Evolutionary conservation across 2,113 vertebrate species (phyloP).

Genomic region (Anolis carolinensis): DNA sequence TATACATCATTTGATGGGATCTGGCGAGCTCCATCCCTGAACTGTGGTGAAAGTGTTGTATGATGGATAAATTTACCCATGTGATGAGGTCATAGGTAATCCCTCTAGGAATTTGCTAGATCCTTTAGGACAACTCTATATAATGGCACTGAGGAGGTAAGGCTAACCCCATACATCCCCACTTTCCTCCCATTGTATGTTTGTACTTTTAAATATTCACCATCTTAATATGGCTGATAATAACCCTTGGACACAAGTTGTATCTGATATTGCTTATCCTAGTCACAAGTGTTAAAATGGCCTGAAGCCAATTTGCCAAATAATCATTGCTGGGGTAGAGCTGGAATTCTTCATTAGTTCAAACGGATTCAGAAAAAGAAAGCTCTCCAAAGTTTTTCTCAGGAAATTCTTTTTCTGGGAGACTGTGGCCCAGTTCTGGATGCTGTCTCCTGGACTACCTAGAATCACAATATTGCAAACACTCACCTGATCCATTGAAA

Average conservation of each 20-base stretch:
- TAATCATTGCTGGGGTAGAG: neutral
- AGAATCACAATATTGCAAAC: neutral
- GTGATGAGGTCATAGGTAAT: no score
- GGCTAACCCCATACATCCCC: neutral
- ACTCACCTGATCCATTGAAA: slow-evolving; percentile 76
- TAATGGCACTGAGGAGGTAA: no score
- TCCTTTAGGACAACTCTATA: no score
- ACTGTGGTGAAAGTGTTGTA: no score
- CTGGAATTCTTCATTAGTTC: neutral
- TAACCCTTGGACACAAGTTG: neutral
- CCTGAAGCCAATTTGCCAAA: neutral
- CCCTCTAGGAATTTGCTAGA: no score
- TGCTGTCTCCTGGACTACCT: no score
- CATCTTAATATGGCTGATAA: neutral
- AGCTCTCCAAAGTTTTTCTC: neutral
- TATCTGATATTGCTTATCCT: neutral
- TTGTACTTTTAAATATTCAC: neutral
- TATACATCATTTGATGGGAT: no score
- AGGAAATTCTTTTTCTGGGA: neutral
- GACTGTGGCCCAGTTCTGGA: neutral
- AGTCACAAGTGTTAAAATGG: neutral
- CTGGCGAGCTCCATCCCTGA: no score
- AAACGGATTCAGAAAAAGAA: neutral
- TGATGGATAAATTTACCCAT: no score
- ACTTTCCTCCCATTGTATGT: neutral